Conservation (phyloP, 2,113 vertebrate genomes). For the Hippocampus abdominalis region DNA sequence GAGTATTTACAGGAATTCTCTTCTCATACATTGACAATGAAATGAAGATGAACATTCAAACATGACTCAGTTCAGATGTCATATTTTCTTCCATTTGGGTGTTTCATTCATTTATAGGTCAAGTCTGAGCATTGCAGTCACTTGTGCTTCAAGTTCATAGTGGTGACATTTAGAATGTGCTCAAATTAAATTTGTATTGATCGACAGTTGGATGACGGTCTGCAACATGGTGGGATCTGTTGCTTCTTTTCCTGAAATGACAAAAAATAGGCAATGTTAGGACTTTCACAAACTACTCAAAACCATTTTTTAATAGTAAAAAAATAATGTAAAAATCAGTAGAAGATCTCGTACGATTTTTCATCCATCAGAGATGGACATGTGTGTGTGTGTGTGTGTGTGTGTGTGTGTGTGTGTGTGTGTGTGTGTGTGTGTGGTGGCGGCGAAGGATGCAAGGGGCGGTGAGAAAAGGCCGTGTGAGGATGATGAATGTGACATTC, state of each 20-base stretch:
- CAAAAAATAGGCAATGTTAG: not conserved
- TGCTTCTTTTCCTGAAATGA: not conserved
- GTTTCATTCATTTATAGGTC: too few species aligned
- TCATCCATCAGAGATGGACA: too few species aligned
- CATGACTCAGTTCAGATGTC: too few species aligned
- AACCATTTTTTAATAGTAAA: too few species aligned
- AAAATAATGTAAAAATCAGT: too few species aligned
- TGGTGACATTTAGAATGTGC: not conserved
- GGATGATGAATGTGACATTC: conserved; percentile 91
- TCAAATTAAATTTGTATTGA: not conserved
- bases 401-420: too few species aligned
- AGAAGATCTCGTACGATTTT: too few species aligned
- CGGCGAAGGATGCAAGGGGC: not conserved
- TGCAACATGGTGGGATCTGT: not conserved
- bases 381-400: too few species aligned
- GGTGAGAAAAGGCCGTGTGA: conserved; percentile 47
- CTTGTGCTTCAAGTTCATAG: not conserved
- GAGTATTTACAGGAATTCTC: not conserved
- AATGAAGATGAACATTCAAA: not conserved
- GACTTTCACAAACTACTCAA: not conserved
- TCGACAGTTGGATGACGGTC: not conserved
- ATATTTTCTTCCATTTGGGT: too few species aligned
- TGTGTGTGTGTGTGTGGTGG: not conserved
- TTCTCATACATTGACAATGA: not conserved
- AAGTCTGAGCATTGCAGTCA: not conserved